Conservation (phyloP, 2,113 vertebrate species). For the Rattus rattus region DNA sequence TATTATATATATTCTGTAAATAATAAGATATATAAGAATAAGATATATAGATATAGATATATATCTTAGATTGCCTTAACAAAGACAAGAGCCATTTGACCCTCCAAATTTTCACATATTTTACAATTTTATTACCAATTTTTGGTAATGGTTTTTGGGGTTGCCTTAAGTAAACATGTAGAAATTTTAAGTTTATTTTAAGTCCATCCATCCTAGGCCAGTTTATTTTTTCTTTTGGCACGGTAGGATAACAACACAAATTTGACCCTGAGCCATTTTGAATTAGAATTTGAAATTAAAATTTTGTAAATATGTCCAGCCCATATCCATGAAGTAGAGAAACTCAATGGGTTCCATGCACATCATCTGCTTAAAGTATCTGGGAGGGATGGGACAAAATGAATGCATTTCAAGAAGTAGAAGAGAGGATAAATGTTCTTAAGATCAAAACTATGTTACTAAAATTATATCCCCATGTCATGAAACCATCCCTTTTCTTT, state of each 20-base stretch:
- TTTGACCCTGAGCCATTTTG: neutral
- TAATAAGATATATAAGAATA: no score
- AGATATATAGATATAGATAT: no score
- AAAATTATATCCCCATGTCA: neutral
- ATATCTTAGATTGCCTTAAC: neutral
- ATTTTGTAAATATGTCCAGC: neutral
- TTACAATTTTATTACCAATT: slow-evolving; percentile 23
- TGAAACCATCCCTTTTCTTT: neutral
- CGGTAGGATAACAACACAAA: slow-evolving; percentile 14
- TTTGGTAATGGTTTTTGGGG: neutral
- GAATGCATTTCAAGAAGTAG: neutral
- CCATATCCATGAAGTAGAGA: neutral
- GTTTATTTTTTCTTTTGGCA: neutral
- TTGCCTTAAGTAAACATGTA: neutral
- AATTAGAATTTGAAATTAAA: slow-evolving; percentile 12
- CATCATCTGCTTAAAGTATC: neutral
- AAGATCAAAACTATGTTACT: neutral
- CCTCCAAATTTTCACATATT: neutral
- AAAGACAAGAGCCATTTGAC: neutral
- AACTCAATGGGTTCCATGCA: neutral
- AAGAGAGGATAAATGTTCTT: neutral
- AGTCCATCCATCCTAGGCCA: neutral
- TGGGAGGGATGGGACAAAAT: neutral
- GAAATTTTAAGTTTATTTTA: slow-evolving; percentile 20
- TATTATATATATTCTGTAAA: no score